Evolutionary conservation across 2,888 invertebrate genomes (phyloP).

Genomic region (Tineola bisselliella): DNA sequence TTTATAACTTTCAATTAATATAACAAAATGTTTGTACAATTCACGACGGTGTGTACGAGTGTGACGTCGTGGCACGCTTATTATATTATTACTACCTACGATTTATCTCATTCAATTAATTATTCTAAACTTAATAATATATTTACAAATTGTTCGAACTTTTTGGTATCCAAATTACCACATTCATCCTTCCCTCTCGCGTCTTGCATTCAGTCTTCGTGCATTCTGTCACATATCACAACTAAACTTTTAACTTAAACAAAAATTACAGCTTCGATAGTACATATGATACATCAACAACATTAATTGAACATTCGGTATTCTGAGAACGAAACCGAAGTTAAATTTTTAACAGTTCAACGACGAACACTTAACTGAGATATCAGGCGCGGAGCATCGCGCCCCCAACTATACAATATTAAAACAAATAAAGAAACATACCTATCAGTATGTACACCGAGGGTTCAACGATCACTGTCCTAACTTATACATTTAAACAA

Average conservation of each 20-base stretch:
- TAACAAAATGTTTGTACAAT: conserved; percentile 66
- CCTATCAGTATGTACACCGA: conserved; percentile 57
- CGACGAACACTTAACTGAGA: conserved; percentile 39
- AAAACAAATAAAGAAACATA: conserved; percentile 63
- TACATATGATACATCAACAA: conserved; percentile 62
- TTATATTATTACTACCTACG: conserved; percentile 56
- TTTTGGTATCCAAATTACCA: conserved; percentile 67
- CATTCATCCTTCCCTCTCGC: conserved; percentile 51
- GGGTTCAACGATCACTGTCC: conserved; percentile 56
- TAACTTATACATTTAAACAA: conserved; percentile 37
- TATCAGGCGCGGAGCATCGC: conserved; percentile 24
- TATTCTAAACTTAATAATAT: conserved; percentile 25
- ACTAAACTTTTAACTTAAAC: conserved; percentile 61
- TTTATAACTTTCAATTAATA: conserved; percentile 59
- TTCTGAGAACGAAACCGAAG: conserved; percentile 22
- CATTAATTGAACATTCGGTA: conserved; percentile 50
- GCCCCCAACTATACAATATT: conserved; percentile 1
- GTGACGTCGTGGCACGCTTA: conserved; percentile 62
- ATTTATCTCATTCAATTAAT: neutral
- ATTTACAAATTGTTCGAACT: conserved; percentile 67
- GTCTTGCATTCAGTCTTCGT: conserved; percentile 35
- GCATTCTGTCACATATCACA: conserved; percentile 50
- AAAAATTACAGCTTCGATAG: conserved; percentile 62
- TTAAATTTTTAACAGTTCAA: conserved; percentile 38
- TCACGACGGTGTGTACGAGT: conserved; percentile 53